phyloP scores from a whole-genome alignment of 2,888 invertebrate genomes.

The Melanophora roralis region DNA sequence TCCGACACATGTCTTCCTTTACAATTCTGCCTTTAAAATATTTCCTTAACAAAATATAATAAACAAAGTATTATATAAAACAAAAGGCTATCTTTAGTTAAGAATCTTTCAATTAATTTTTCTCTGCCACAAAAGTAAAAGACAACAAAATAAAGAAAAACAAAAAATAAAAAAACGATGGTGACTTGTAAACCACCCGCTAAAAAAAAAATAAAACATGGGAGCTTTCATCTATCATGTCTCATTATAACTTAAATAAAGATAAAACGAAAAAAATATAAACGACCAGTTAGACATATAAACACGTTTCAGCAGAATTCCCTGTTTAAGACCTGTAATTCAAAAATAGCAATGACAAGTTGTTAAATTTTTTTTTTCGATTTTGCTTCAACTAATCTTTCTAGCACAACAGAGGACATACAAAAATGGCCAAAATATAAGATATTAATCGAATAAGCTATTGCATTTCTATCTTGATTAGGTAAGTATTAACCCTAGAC shows the following conservation, averaged over 20 bases:
- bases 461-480: conserved; percentile 15
- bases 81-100: conserved; percentile 54
- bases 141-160: conserved; percentile 17
- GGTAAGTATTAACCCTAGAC: no score
- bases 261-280: not conserved
- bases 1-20: not conserved
- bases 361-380: conserved; percentile 25
- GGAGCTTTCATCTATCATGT: conserved; percentile 53
- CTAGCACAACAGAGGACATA: not conserved
- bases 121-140: conserved; percentile 2
- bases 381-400: not conserved
- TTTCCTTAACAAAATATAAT: conserved; percentile 13
- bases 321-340: conserved; percentile 14
- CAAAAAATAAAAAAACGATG: not conserved
- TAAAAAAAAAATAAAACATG: conserved; percentile 38
- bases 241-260: conserved; percentile 53
- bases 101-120: conserved; percentile 52
- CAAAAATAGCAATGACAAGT: conserved; percentile 47
- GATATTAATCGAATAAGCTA: conserved; percentile 36
- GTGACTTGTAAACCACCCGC: conserved; percentile 54
- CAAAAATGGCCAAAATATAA: conserved; percentile 10
- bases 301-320: not conserved
- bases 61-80: conserved; percentile 16
- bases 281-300: not conserved
- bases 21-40: not conserved